A percentile compares a stretch with the other conserved stretches of the same genome.
These are phyloP conservation scores for Mycalesis mineus DNA, from an alignment of 2,888 invertebrate genomes.

Conservation along the genomic window DNA sequence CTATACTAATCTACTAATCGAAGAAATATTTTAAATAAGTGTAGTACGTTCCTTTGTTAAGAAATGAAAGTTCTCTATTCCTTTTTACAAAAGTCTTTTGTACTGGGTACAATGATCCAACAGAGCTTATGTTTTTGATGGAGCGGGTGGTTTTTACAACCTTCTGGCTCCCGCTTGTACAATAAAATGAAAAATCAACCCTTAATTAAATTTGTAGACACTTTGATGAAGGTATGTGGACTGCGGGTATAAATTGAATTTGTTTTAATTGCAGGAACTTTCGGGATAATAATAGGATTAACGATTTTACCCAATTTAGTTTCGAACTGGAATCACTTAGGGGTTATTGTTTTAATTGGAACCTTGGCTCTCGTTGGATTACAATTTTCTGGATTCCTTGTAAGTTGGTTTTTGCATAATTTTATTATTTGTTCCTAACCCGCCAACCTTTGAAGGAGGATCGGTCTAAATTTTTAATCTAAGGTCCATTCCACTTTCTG, in stretches of 20 bases:
- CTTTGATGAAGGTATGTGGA: neutral
- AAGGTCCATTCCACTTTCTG: no score
- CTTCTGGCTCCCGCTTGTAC: no score
- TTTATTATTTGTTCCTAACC: neutral
- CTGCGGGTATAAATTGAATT: conserved; percentile 5
- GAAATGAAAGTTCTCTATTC: no score
- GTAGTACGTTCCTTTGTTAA: no score
- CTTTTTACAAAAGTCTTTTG: no score
- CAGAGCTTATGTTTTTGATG: no score
- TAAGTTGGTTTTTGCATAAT: conserved; percentile 33
- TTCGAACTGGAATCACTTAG: conserved; percentile 37
- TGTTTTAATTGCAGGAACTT: conserved; percentile 43
- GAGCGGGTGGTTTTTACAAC: no score
- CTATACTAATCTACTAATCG: no score
- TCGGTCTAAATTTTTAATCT: no score
- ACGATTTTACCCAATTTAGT: conserved; percentile 43
- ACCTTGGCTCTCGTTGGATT: conserved; percentile 49
- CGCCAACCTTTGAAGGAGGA: no score
- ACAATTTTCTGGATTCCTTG: conserved; percentile 62
- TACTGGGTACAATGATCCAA: no score
- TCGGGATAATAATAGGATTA: conserved; percentile 49
- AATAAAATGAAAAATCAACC: neutral
- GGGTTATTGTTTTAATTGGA: conserved; percentile 40
- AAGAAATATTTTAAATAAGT: no score
- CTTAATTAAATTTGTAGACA: neutral